Conservation (phyloP, 2,113 vertebrate genomes). For the Semicossyphus pulcher region DNA sequence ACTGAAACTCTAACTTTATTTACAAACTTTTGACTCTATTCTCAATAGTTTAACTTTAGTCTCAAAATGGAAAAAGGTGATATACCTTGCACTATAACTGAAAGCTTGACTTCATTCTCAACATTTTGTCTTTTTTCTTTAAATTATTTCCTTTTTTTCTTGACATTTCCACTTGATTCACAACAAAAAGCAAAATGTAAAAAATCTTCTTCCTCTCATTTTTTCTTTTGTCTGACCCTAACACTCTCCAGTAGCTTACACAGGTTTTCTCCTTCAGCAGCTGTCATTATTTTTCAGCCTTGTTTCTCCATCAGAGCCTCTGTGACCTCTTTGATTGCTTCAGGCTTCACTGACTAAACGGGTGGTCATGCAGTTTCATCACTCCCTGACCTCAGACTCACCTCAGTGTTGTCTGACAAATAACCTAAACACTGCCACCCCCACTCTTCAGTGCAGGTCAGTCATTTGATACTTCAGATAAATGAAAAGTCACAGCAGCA, state of each 20-base stretch:
- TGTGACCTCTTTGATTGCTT: conserved; percentile 39
- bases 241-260: background rate
- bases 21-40: no score
- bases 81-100: no score
- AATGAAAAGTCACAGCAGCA: conserved; percentile 27
- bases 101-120: no score
- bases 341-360: conserved; percentile 24
- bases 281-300: background rate
- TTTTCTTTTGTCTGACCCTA: no score
- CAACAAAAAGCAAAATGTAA: no score
- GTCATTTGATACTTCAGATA: conserved; percentile 24
- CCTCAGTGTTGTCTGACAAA: conserved; percentile 51
- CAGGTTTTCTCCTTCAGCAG: background rate
- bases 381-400: conserved; percentile 40
- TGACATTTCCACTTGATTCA: background rate
- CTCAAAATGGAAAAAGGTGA: no score
- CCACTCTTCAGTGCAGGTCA: conserved; percentile 2
- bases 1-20: no score
- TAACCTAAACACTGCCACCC: conserved; percentile 24
- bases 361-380: conserved; percentile 42
- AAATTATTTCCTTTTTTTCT: no score
- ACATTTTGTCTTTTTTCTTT: no score
- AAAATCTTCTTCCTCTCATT: no score
- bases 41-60: no score
- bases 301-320: background rate